Conservation (phyloP, 2,888 invertebrate species). For the Agrochola litura region DNA sequence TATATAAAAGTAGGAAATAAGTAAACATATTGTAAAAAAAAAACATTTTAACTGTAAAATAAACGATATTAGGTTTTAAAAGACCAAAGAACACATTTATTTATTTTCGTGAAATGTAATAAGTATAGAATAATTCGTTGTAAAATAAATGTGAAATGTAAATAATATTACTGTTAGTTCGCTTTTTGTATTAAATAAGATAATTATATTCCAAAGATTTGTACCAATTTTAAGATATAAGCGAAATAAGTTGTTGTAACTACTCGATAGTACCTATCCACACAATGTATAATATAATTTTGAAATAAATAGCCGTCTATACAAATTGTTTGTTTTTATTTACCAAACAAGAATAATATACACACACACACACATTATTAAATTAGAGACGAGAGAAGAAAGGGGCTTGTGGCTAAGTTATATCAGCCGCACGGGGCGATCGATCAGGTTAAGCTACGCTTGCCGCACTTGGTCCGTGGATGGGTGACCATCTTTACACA, state of each 20-base stretch:
- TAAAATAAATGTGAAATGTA: conserved; percentile 49
- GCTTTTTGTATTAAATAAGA: conserved; percentile 50
- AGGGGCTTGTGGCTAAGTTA: too few relatives aligned
- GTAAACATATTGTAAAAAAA: background rate
- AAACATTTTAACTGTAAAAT: conserved; percentile 32
- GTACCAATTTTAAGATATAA: conserved; percentile 60
- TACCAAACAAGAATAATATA: background rate
- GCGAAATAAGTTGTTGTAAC: conserved; percentile 26
- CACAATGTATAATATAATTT: conserved; percentile 45
- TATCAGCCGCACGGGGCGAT: too few relatives aligned
- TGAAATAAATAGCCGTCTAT: conserved; percentile 59
- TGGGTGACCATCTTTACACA: too few relatives aligned
- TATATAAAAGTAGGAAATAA: background rate
- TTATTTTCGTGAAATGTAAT: conserved; percentile 2
- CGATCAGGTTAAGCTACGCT: too few relatives aligned
- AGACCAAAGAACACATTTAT: conserved; percentile 49
- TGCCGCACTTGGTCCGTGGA: too few relatives aligned
- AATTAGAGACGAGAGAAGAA: too few relatives aligned
- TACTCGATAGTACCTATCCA: conserved; percentile 28
- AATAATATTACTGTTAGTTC: conserved; percentile 39
- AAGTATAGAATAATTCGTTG: conserved; percentile 27
- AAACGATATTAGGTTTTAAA: conserved; percentile 47
- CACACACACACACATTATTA: too few relatives aligned
- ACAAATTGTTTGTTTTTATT: conserved; percentile 20
- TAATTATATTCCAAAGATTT: conserved; percentile 65